phyloP scores from a whole-genome alignment of 2,888 invertebrate species.

The Empis stercorea region DNA sequence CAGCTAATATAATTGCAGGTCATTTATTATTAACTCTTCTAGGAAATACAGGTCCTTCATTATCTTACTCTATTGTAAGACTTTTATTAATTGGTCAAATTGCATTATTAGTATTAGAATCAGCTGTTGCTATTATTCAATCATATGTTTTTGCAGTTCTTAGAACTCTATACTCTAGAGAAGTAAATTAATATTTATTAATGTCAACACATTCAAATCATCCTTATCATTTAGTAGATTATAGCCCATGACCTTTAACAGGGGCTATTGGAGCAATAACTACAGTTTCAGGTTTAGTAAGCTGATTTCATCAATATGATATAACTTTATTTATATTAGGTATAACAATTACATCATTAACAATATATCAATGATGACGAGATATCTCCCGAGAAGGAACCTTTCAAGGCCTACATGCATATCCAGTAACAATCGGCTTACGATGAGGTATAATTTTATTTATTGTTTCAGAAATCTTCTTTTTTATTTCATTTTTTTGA shows the following conservation, averaged over 20 bases:
- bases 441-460: conserved; percentile 60
- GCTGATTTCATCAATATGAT: conserved; percentile 48
- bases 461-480: conserved; percentile 56
- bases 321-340: conserved; percentile 42
- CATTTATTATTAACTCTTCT: conserved; percentile 50
- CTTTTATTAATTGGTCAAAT: conserved; percentile 34
- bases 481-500: conserved; percentile 48
- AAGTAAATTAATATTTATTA: conserved; percentile 46
- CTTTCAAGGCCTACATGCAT: conserved; percentile 51
- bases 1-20: conserved; percentile 67
- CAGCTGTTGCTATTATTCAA: conserved; percentile 45
- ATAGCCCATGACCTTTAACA: conserved; percentile 51
- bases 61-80: conserved; percentile 18
- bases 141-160: conserved; percentile 48
- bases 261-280: conserved; percentile 46
- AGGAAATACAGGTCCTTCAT: conserved; percentile 34
- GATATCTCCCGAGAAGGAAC: conserved; percentile 55
- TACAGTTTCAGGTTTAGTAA: conserved; percentile 43
- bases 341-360: conserved; percentile 32
- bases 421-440: conserved; percentile 43
- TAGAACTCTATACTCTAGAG: conserved; percentile 52
- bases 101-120: conserved; percentile 38
- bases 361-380: conserved; percentile 56
- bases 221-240: conserved; percentile 51
- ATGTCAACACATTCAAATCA: conserved; percentile 44